Evolutionary conservation across 2,113 vertebrate species (phyloP).

Genomic region (Mugil cephalus): DNA sequence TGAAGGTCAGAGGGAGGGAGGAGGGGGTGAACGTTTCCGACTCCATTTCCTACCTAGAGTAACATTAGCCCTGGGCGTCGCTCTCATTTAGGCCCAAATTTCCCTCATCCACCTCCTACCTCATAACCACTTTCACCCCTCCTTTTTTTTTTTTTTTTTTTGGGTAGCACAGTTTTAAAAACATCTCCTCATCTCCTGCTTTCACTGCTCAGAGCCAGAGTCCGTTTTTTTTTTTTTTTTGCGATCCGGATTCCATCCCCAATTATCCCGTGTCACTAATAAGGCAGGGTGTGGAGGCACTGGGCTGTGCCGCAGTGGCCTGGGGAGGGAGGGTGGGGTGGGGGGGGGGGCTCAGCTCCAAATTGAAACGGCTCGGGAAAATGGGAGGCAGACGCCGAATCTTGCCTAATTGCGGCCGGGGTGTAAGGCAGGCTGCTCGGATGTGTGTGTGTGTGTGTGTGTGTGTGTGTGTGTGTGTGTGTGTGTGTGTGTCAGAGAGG

Average conservation of each 20-base stretch:
- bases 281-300: conserved; percentile 73
- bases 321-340: too few relatives aligned
- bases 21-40: conserved; percentile 55
- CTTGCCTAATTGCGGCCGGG: conserved; percentile 69
- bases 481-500: neutral
- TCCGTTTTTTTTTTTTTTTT: conserved; percentile 4
- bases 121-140: neutral
- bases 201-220: conserved; percentile 56
- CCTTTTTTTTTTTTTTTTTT: neutral
- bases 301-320: conserved; percentile 75
- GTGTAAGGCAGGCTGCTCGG: conserved; percentile 50
- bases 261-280: conserved; percentile 82
- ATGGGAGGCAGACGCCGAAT: conserved; percentile 68
- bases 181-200: conserved; percentile 62
- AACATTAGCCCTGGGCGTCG: conserved; percentile 64
- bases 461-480: conserved; percentile 3
- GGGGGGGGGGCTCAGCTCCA: conserved; percentile 75
- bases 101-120: conserved; percentile 33
- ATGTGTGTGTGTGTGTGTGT: conserved; percentile 5
- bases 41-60: conserved; percentile 63
- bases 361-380: conserved; percentile 74
- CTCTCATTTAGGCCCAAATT: conserved; percentile 53
- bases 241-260: conserved; percentile 65
- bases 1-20: conserved; percentile 46
- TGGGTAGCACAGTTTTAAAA: conserved; percentile 56